Conservation (phyloP, 2,113 vertebrate genomes). For the Heterocephalus glaber region DNA sequence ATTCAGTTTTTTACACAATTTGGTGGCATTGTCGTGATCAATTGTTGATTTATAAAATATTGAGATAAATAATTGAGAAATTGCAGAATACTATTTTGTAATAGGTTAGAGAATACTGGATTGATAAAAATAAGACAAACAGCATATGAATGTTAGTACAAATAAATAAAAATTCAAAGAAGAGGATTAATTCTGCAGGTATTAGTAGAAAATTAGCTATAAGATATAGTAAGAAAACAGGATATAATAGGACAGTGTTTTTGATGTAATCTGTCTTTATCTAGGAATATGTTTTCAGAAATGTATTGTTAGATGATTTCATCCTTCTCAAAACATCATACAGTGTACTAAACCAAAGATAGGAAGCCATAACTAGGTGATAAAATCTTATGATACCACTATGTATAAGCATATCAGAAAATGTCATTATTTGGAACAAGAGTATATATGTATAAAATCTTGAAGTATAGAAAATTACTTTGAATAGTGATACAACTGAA, state of each 20-base stretch:
- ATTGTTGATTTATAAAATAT: neutral
- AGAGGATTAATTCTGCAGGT: neutral
- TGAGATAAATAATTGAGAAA: neutral
- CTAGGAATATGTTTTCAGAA: neutral
- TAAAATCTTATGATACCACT: neutral
- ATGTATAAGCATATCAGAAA: neutral
- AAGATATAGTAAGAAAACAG: neutral
- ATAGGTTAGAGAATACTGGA: neutral
- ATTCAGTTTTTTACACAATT: neutral
- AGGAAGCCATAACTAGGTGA: no score
- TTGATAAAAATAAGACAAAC: neutral
- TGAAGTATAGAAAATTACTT: neutral
- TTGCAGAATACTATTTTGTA: neutral
- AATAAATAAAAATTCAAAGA: neutral
- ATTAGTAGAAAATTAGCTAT: neutral
- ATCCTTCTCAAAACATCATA: neutral
- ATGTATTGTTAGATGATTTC: neutral
- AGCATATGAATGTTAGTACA: neutral
- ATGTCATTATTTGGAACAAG: neutral
- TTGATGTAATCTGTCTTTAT: neutral
- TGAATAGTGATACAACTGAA: neutral
- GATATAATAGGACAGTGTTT: neutral
- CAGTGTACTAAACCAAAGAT: neutral
- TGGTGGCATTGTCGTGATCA: neutral
- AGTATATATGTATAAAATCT: neutral